phyloP scores from a whole-genome alignment of 2,797 vertebrate genomes.

The Scyliorhinus canicula region DNA sequence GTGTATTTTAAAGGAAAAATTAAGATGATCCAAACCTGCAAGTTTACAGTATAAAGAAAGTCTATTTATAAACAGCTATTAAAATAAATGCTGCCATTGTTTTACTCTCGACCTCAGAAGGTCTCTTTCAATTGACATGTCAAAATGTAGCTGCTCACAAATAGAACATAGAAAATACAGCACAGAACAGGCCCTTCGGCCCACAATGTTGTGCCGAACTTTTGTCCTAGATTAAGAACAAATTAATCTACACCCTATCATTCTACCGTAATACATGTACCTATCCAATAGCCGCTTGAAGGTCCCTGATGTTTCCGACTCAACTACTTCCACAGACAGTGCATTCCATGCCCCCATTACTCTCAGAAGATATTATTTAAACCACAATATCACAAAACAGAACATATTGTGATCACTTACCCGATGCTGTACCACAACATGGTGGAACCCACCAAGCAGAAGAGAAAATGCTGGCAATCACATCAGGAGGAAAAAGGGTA shows the following conservation, averaged over 20 bases:
- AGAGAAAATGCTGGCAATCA: conserved; percentile 88
- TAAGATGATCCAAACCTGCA: not conserved
- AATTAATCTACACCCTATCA: too few species aligned
- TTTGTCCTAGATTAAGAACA: too few species aligned
- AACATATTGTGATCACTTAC: conserved; percentile 54
- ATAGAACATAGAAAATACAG: too few species aligned
- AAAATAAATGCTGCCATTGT: not conserved
- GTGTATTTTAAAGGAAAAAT: not conserved
- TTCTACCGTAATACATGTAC: too few species aligned
- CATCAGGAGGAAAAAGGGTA: conserved; percentile 88
- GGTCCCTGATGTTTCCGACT: too few species aligned
- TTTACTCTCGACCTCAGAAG: not conserved
- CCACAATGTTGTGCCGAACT: too few species aligned
- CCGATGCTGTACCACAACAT: conserved; percentile 87
- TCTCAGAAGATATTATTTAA: too few species aligned
- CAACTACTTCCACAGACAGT: too few species aligned
- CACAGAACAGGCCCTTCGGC: too few species aligned
- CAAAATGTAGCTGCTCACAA: not conserved
- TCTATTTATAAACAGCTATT: not conserved
- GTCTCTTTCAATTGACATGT: not conserved
- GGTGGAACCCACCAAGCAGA: conserved; percentile 94
- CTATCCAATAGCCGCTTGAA: too few species aligned
- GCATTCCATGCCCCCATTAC: too few species aligned
- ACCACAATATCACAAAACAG: not conserved
- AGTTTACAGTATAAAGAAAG: not conserved